Evolutionary conservation across 2,888 invertebrate species (phyloP).

Genomic region (Cephus pygmeus): DNA sequence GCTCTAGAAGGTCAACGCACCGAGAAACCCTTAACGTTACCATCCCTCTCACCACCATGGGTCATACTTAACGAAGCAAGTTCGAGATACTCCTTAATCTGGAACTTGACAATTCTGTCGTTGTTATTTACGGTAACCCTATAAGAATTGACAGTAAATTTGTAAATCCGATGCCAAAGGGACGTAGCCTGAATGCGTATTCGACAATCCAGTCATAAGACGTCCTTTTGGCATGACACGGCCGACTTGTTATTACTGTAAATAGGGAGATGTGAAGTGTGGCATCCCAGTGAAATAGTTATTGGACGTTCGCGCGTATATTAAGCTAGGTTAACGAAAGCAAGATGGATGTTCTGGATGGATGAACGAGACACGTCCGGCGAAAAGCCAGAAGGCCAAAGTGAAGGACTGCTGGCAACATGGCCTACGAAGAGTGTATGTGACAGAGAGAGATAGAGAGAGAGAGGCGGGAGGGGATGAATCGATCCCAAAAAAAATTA

Average conservation of each 20-base stretch:
- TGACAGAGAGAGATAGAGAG: neutral
- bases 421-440: neutral
- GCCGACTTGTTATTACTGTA: slow-evolving; percentile 24
- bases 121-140: slow-evolving; percentile 30
- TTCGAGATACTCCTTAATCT: slow-evolving; percentile 31
- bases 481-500: neutral
- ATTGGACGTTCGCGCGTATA: neutral
- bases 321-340: neutral
- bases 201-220: neutral
- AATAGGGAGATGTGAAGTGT: slow-evolving; percentile 11
- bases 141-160: slow-evolving; percentile 14
- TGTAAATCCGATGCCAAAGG: neutral
- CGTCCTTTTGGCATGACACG: slow-evolving; percentile 1
- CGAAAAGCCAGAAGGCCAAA: neutral
- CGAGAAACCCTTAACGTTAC: slow-evolving; percentile 51
- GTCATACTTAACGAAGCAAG: slow-evolving; percentile 42
- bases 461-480: neutral
- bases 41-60: slow-evolving; percentile 57
- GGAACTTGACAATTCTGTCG: slow-evolving; percentile 19
- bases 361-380: neutral
- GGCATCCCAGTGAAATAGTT: neutral
- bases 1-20: slow-evolving; percentile 55
- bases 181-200: neutral
- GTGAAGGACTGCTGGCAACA: neutral
- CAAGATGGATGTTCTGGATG: slow-evolving; percentile 1